A percentile compares a stretch with the other conserved stretches of the same genome.
These are phyloP conservation scores for Agriopis marginaria DNA, from an alignment of 2,888 invertebrate genomes.

Conservation along the genomic window DNA sequence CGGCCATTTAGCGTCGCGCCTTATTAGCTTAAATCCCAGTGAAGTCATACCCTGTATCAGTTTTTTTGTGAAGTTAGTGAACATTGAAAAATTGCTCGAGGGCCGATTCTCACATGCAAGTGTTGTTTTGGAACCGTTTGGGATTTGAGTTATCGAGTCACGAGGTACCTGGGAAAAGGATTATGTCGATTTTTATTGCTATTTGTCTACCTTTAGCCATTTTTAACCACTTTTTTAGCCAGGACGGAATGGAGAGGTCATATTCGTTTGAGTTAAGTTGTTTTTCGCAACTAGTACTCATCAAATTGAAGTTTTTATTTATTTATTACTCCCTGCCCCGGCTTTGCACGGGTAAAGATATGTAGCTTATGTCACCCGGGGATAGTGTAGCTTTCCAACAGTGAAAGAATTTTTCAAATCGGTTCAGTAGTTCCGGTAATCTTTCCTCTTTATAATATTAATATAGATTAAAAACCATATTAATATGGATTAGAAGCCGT, in stretches of 20 bases:
- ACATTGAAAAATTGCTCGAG: constrained; percentile 28
- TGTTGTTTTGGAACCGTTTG: constrained; percentile 5
- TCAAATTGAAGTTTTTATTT: background rate
- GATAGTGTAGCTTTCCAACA: no score
- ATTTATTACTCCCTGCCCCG: no score
- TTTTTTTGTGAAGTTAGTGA: constrained; percentile 19
- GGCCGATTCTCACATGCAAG: constrained; percentile 12
- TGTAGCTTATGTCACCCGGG: no score
- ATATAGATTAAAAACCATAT: no score
- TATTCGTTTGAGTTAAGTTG: background rate
- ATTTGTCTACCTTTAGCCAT: background rate
- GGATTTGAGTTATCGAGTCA: constrained; percentile 17
- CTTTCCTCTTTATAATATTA: no score
- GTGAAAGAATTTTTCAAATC: no score
- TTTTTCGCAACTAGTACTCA: background rate
- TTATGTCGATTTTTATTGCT: constrained; percentile 3
- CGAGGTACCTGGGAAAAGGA: background rate
- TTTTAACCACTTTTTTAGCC: background rate
- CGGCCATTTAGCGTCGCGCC: background rate
- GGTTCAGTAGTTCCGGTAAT: no score
- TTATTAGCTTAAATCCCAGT: background rate
- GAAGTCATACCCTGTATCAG: background rate
- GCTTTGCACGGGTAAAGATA: no score
- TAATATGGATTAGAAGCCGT: no score
- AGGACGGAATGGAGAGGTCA: background rate